These are phyloP conservation scores for Odobenus rosmarus DNA, from an alignment of 2,113 vertebrate species.

Conservation along the genomic window DNA sequence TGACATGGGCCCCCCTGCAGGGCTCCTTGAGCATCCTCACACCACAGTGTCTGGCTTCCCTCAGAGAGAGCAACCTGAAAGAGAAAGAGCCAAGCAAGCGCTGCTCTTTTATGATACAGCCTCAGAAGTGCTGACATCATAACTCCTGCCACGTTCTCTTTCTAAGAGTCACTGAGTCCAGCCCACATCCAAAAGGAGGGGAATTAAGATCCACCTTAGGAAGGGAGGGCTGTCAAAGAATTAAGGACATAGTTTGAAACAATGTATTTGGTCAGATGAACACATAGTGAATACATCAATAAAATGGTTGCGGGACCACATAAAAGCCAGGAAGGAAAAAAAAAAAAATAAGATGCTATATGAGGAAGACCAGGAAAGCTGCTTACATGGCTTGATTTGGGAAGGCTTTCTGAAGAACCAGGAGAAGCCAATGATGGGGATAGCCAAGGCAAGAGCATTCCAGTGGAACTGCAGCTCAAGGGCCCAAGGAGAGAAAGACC, in stretches of 20 bases:
- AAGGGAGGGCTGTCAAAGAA: background rate
- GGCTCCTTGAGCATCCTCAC: accelerated
- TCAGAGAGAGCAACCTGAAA: background rate
- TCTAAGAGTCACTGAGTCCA: background rate
- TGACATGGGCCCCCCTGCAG: too few species aligned
- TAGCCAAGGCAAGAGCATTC: background rate
- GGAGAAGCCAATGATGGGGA: background rate
- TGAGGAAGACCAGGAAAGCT: background rate
- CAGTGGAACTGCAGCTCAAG: background rate
- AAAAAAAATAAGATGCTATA: background rate
- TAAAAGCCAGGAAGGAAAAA: background rate
- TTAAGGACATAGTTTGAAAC: background rate
- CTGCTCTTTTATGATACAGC: background rate
- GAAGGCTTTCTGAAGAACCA: background rate
- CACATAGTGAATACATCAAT: background rate
- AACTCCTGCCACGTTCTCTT: background rate
- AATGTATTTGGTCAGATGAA: background rate
- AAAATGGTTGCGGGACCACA: background rate
- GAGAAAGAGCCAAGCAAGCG: background rate
- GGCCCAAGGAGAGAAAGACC: background rate
- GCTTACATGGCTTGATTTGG: background rate
- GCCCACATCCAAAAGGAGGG: background rate
- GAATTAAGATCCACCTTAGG: background rate
- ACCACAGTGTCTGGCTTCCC: accelerated
- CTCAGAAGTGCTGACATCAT: background rate